Conservation (phyloP, 2,888 invertebrate genomes). For the Glyphotaelius pellucidus region DNA sequence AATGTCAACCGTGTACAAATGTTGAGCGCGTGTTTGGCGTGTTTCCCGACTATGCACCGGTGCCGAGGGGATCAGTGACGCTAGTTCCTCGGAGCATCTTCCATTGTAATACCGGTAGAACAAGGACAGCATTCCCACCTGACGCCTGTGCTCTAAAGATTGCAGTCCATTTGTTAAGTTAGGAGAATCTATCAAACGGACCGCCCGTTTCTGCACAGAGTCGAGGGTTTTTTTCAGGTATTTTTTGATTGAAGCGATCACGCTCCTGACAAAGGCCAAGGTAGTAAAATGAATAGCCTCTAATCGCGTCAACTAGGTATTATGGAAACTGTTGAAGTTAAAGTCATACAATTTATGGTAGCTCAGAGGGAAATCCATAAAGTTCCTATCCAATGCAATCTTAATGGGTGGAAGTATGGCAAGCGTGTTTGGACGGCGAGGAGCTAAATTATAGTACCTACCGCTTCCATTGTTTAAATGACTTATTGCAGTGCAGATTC, state of each 20-base stretch:
- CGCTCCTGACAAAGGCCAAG: neutral
- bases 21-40: too few relatives aligned
- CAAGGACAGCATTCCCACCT: too few relatives aligned
- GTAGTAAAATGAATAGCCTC: constrained; percentile 12
- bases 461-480: constrained; percentile 9
- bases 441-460: constrained; percentile 9
- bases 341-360: constrained; percentile 35
- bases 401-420: neutral
- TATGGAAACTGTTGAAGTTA: constrained; percentile 32
- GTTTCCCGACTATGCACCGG: too few relatives aligned
- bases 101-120: too few relatives aligned
- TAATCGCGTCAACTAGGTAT: constrained; percentile 20
- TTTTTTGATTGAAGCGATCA: neutral
- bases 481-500: constrained; percentile 21
- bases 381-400: constrained; percentile 33
- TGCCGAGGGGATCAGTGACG: too few relatives aligned
- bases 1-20: too few relatives aligned
- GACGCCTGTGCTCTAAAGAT: too few relatives aligned
- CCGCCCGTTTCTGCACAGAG: too few relatives aligned
- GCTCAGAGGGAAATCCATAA: neutral
- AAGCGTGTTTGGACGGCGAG: constrained; percentile 32
- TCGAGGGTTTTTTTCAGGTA: too few relatives aligned
- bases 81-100: too few relatives aligned
- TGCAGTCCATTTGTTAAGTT: too few relatives aligned
- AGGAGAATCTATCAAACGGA: too few relatives aligned